Base-by-base conservation (phyloP, 2,888 invertebrate genomes). In the Acleris sparsana region DNA sequence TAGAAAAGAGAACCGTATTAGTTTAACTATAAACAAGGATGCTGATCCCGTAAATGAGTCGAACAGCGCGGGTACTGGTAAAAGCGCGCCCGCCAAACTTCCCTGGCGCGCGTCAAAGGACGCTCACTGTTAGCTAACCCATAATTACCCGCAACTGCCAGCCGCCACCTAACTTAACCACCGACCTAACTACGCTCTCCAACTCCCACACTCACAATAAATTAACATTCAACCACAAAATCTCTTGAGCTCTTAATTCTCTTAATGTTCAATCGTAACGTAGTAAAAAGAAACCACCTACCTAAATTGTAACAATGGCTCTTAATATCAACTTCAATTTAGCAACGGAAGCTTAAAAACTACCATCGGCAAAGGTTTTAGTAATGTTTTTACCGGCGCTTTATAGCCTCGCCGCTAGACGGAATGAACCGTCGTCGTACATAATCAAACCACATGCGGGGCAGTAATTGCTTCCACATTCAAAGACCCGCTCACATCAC, bases 371-470 rank as follows among this genome's bases (percentile, higher is more conserved):
- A 77, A 86, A 88, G 86, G 82, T 85, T 87, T 84, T 82, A 85
- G 86, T 87, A 84, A 86, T 87, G 87, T 87, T 89, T 88, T 89
- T 88, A 87, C 86, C 82, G 80, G 79, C 80, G 80, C 82, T 83
- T 85, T 84, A 84, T 83, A 85, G 83, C 83, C 83, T 79, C 85
- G 79, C 84, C 87, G 85, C 87, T 88, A 87, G 88, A 85, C 85
- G 86, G 87, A 89, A 88, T 84, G 86, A 85, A 74, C 80, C 86
- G 78, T 83, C 86, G 78, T 83, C 86, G 87, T 85, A 86, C 90
- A 91, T 91, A 92, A 92, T 91, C 86, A 90, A 92, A 89, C 92
- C 92, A 90, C 92, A 92, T 91, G 92, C 92, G 84, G 92, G 75
- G 91, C 91, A 82, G 91, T 92, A 92, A 92, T 92, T 92, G 92